A percentile compares a stretch with the other conserved stretches of the same genome.
Evolutionary conservation across 1,140 invertebrate species (phyloP).

Genomic region (Gonatopus flavifemur): DNA sequence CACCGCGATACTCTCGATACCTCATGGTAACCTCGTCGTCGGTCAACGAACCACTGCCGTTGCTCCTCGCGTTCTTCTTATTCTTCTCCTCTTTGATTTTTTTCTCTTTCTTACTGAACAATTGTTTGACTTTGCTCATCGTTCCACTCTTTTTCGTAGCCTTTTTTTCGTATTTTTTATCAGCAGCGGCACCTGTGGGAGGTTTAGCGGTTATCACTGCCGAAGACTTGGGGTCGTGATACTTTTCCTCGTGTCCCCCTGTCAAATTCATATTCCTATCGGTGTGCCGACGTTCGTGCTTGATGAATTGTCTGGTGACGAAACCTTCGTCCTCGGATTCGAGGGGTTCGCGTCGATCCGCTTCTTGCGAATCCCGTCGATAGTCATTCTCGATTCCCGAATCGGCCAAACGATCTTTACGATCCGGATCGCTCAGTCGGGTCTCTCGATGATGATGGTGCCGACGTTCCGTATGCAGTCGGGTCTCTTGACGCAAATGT

Average conservation of each 20-base stretch:
- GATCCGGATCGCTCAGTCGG: conserved; percentile 46
- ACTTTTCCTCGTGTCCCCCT: conserved; percentile 46
- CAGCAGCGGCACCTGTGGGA: conserved; percentile 35
- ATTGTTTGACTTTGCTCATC: conserved; percentile 54
- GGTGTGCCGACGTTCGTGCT: conserved; percentile 67
- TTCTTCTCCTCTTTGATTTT: conserved; percentile 50
- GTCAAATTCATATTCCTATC: conserved; percentile 54
- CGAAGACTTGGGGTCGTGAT: conserved; percentile 59
- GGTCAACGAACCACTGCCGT: conserved; percentile 45
- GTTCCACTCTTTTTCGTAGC: conserved; percentile 50
- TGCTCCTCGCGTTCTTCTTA: conserved; percentile 37
- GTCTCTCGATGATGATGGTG: conserved; percentile 40
- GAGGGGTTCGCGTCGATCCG: conserved; percentile 55
- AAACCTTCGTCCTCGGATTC: conserved; percentile 67
- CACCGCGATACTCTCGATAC: conserved; percentile 51
- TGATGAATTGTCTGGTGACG: conserved; percentile 65
- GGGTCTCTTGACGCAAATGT: conserved; percentile 40
- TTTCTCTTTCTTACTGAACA: conserved; percentile 55
- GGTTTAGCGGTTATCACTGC: conserved; percentile 44
- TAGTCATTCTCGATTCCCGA: conserved; percentile 80
- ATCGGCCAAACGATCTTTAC: conserved; percentile 69
- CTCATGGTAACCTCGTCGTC: conserved; percentile 53
- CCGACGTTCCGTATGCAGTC: conserved; percentile 37
- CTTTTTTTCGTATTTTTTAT: conserved; percentile 55
- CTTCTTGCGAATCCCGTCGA: conserved; percentile 68